A percentile compares a stretch with the other conserved stretches of the same genome.
Evolutionary conservation across 2,888 invertebrate genomes (phyloP).

Genomic region (Xanthorhoe spadicearia): DNA sequence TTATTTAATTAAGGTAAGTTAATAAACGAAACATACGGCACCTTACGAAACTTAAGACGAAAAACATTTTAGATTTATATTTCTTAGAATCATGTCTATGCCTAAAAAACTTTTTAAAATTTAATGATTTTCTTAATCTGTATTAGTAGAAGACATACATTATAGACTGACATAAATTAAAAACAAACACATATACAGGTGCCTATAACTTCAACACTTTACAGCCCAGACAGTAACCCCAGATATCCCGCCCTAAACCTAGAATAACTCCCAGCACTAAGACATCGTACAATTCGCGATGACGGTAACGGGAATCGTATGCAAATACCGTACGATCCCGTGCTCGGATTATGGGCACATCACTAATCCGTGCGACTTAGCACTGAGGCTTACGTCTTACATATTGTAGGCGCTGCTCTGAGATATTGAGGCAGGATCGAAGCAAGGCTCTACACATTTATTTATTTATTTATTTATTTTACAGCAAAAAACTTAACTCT

Average conservation of each 20-base stretch:
- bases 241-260: constrained; percentile 31
- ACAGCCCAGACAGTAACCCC: neutral
- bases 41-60: too few species aligned
- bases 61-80: too few species aligned
- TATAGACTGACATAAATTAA: too few species aligned
- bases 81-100: too few species aligned
- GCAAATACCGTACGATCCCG: constrained; percentile 70
- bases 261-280: constrained; percentile 48
- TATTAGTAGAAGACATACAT: too few species aligned
- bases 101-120: too few species aligned
- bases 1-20: too few species aligned
- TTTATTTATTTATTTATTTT: too few species aligned
- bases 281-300: constrained; percentile 74
- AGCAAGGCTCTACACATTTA: constrained; percentile 1
- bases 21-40: too few species aligned
- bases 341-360: constrained; percentile 51
- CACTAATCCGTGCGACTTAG: constrained; percentile 48
- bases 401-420: constrained; percentile 42
- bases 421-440: constrained; percentile 29
- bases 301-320: constrained; percentile 78
- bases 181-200: neutral
- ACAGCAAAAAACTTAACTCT: too few species aligned
- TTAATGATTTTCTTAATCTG: too few species aligned
- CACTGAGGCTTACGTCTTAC: constrained; percentile 47
- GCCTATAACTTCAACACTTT: neutral